Conservation (phyloP, 2,888 invertebrate species). For the Hirtodrosophila histrioides region DNA sequence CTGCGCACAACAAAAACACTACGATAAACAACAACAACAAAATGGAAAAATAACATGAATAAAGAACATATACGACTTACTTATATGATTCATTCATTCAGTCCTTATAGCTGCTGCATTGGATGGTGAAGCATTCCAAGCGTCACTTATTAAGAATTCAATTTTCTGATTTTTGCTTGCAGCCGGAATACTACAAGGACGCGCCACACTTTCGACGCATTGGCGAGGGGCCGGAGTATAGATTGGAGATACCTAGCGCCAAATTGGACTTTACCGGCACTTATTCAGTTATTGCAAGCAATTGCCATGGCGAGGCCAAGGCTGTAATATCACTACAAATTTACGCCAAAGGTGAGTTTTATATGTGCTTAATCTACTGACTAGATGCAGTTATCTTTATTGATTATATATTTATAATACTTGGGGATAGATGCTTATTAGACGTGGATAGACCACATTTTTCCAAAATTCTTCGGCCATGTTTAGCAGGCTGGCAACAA, state of each 20-base stretch:
- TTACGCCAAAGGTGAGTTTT: slow-evolving; percentile 89
- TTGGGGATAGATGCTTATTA: slow-evolving; percentile 78
- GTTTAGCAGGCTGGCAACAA: slow-evolving; percentile 78
- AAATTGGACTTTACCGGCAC: slow-evolving; percentile 94
- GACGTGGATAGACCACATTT: slow-evolving; percentile 81
- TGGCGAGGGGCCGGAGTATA: slow-evolving; percentile 91
- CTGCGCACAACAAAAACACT: slow-evolving; percentile 59
- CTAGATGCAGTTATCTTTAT: slow-evolving; percentile 28
- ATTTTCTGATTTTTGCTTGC: slow-evolving; percentile 70
- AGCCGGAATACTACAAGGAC: slow-evolving; percentile 95
- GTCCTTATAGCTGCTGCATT: slow-evolving; percentile 30
- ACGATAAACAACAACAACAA: slow-evolving; percentile 20
- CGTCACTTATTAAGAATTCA: slow-evolving; percentile 16
- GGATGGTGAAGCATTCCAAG: slow-evolving; percentile 10
- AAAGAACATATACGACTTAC: slow-evolving; percentile 28
- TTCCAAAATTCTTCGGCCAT: slow-evolving; percentile 83
- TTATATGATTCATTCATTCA: slow-evolving; percentile 48
- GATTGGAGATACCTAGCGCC: slow-evolving; percentile 93
- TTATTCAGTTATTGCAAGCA: slow-evolving; percentile 93
- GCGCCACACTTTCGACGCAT: slow-evolving; percentile 91
- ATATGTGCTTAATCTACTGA: slow-evolving; percentile 11
- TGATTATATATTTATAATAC: slow-evolving; percentile 29
- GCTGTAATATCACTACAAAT: slow-evolving; percentile 95
- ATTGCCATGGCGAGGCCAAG: slow-evolving; percentile 92
- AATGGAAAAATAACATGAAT: slow-evolving; percentile 19